These are phyloP conservation scores for Phortica okadai DNA, from an alignment of 2,888 invertebrate species.

Conservation along the genomic window DNA sequence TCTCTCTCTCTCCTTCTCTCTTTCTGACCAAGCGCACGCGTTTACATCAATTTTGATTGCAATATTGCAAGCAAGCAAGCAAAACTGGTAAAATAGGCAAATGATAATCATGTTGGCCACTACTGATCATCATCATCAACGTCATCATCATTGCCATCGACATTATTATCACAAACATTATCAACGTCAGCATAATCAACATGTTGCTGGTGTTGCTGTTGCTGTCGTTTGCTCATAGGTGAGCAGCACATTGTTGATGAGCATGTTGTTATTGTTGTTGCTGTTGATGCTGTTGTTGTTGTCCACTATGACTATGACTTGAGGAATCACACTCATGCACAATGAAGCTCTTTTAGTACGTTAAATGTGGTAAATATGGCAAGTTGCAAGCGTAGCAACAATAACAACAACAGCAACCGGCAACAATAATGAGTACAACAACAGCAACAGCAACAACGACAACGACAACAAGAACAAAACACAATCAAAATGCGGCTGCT, in stretches of 20 bases:
- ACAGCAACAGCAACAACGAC: constrained; percentile 36
- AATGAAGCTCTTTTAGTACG: constrained; percentile 27
- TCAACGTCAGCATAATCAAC: not conserved
- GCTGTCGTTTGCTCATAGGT: not conserved
- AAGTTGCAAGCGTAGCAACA: constrained; percentile 36
- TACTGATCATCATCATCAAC: constrained; percentile 2
- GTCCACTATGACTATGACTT: not conserved
- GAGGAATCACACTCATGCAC: constrained; percentile 14
- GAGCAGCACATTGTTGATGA: not conserved
- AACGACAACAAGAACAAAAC: constrained; percentile 41
- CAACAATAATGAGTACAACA: constrained; percentile 36
- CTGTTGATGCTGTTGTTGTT: not conserved
- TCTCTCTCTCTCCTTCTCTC: too few relatives aligned
- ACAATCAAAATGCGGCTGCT: constrained; percentile 35
- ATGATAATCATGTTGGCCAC: constrained; percentile 29
- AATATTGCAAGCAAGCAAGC: constrained; percentile 26
- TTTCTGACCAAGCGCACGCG: not conserved
- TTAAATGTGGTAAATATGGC: constrained; percentile 33
- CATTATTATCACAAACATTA: not conserved
- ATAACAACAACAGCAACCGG: constrained; percentile 38
- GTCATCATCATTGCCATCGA: not conserved
- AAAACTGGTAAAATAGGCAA: not conserved
- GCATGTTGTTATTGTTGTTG: constrained; percentile 9
- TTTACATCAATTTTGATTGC: constrained; percentile 26
- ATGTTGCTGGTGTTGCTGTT: not conserved